A percentile compares a stretch with the other conserved stretches of the same genome.
phyloP scores from a whole-genome alignment of 2,113 vertebrate species.

The Mustela lutreola region DNA sequence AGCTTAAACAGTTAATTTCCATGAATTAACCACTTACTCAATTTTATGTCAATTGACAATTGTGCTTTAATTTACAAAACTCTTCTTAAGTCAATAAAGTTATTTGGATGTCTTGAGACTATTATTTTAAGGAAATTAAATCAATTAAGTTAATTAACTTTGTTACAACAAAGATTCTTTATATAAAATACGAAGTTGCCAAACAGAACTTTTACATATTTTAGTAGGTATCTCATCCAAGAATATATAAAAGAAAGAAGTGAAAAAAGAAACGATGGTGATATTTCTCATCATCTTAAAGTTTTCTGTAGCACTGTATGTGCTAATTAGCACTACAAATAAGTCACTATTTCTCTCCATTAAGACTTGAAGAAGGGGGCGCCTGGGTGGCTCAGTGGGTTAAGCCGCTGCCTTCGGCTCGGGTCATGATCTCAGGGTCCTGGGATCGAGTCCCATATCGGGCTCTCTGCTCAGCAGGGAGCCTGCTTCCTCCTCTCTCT shows the following conservation, averaged over 20 bases:
- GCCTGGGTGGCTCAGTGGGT: too few species aligned
- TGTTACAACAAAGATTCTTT: constrained; percentile 15
- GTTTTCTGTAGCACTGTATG: background rate
- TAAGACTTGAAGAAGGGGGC: background rate
- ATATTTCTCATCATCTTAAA: constrained; percentile 9
- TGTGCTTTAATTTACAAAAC: constrained; percentile 55
- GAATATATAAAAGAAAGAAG: background rate
- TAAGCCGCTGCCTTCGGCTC: too few species aligned
- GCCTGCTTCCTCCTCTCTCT: too few species aligned
- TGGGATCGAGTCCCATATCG: too few species aligned
- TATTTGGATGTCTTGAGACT: background rate
- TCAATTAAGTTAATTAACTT: constrained; percentile 6
- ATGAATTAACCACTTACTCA: constrained; percentile 2
- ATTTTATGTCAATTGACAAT: constrained; percentile 53
- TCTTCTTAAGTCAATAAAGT: constrained; percentile 18
- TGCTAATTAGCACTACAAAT: background rate
- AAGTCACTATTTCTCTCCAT: background rate
- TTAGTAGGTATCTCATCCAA: background rate
- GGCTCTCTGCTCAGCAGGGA: too few species aligned
- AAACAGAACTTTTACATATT: background rate
- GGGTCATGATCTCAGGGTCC: too few species aligned
- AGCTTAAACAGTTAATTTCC: background rate
- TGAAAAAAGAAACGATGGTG: background rate
- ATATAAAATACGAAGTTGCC: background rate
- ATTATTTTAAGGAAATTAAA: constrained; percentile 58